phyloP scores from a whole-genome alignment of 30 jellyfish, hydroid and myxozoan species.

The Aurelia sp. region DNA sequence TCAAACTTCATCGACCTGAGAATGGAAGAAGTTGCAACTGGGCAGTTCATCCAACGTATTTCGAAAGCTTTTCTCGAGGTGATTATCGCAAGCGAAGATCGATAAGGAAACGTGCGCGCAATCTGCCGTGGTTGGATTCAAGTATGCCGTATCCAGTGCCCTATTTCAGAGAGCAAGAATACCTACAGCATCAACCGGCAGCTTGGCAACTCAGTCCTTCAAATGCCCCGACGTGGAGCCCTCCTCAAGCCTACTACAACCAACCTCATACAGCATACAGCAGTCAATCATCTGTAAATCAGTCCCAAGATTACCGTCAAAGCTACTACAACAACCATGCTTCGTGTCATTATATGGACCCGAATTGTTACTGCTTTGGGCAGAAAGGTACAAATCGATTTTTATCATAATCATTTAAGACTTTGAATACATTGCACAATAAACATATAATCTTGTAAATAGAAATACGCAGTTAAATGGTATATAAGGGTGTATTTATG shows the following conservation, averaged over 20 bases:
- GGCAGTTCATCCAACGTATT: slow-evolving; percentile 96
- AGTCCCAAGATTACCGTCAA: slow-evolving; percentile 60
- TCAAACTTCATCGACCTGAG: slow-evolving; percentile 89
- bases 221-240: slow-evolving; percentile 50
- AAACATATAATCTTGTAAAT: too few species aligned
- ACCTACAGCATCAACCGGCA: slow-evolving; percentile 62
- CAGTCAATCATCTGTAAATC: slow-evolving; percentile 26
- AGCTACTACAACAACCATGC: slow-evolving; percentile 69
- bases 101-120: slow-evolving; percentile 72
- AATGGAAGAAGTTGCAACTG: slow-evolving; percentile 91
- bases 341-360: slow-evolving; percentile 87
- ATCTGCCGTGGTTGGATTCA: slow-evolving; percentile 84
- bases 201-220: slow-evolving; percentile 71
- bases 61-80: slow-evolving; percentile 63
- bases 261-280: slow-evolving; percentile 52
- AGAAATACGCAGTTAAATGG: too few species aligned
- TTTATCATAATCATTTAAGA: slow-evolving; percentile 4
- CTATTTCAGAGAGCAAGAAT: slow-evolving; percentile 77
- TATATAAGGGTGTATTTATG: too few species aligned
- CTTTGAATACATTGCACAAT: too few species aligned
- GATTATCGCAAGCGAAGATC: slow-evolving; percentile 82
- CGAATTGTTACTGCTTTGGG: slow-evolving; percentile 72
- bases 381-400: slow-evolving; percentile 70
- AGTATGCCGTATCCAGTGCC: slow-evolving; percentile 78
- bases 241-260: slow-evolving; percentile 68